phyloP scores from a whole-genome alignment of 2,888 invertebrate species.

The Hydrotaea diabolus region DNA sequence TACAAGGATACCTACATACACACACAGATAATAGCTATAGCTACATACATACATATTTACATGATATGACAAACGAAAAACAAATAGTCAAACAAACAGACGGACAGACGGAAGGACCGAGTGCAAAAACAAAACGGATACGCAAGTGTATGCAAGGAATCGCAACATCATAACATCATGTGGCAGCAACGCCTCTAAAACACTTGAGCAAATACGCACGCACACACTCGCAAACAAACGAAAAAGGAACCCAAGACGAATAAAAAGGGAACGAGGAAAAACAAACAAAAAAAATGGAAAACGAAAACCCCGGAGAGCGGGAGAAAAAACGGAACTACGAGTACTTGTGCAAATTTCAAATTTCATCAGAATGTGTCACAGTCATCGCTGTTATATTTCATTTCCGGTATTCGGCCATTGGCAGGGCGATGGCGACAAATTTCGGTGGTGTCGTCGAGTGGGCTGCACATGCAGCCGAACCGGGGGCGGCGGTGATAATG shows the following conservation, averaged over 20 bases:
- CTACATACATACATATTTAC: constrained; percentile 30
- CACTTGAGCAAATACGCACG: constrained; percentile 22
- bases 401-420: constrained; percentile 77
- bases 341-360: neutral
- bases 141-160: constrained; percentile 6
- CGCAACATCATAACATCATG: constrained; percentile 25
- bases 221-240: neutral
- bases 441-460: constrained; percentile 50
- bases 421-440: constrained; percentile 66
- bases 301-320: no score
- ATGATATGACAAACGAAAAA: constrained; percentile 32
- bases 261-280: no score
- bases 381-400: constrained; percentile 58
- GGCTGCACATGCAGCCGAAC: neutral
- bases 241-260: no score
- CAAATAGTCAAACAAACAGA: constrained; percentile 16
- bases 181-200: constrained; percentile 21
- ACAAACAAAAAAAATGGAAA: no score
- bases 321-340: no score
- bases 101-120: neutral
- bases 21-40: neutral
- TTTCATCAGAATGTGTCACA: neutral
- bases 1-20: neutral
- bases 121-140: neutral
- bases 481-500: constrained; percentile 43